A percentile compares a stretch with the other conserved stretches of the same genome.
Evolutionary conservation across 2,797 vertebrate species (phyloP).

Genomic region (Gymnothorax javanicus): DNA sequence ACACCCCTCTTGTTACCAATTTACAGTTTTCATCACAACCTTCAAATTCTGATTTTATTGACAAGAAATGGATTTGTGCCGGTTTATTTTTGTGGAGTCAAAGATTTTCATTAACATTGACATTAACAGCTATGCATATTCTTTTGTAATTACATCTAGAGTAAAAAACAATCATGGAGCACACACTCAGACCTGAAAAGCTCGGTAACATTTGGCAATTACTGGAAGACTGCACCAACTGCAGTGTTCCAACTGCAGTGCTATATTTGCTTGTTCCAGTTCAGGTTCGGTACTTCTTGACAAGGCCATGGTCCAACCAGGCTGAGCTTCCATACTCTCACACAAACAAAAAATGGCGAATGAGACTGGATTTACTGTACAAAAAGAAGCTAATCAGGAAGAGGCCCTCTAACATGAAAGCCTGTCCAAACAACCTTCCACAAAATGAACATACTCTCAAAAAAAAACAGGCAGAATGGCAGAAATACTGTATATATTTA

Average conservation of each 20-base stretch:
- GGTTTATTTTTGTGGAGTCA: background rate
- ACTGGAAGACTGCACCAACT: background rate
- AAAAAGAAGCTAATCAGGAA: background rate
- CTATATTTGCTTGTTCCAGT: background rate
- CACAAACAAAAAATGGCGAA: background rate
- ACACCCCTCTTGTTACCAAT: no score
- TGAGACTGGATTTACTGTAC: background rate
- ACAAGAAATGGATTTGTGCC: background rate
- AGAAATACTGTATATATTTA: slow-evolving; percentile 71
- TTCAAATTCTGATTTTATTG: background rate
- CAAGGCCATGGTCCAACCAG: background rate
- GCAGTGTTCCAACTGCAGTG: background rate
- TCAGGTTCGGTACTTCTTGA: background rate
- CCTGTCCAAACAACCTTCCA: background rate
- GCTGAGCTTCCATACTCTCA: background rate
- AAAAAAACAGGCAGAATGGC: background rate
- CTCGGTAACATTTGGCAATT: background rate
- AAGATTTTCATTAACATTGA: no score
- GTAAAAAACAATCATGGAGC: background rate
- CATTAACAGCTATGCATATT: no score
- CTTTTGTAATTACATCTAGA: background rate
- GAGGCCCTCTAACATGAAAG: background rate
- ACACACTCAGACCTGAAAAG: background rate
- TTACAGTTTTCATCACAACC: background rate
- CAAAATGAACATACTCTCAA: background rate